A percentile compares a stretch with the other conserved stretches of the same genome.
These are phyloP conservation scores for Paracentrotus lividus DNA, from an alignment of 53 echinoderm and acorn worm species.

Conservation along the genomic window DNA sequence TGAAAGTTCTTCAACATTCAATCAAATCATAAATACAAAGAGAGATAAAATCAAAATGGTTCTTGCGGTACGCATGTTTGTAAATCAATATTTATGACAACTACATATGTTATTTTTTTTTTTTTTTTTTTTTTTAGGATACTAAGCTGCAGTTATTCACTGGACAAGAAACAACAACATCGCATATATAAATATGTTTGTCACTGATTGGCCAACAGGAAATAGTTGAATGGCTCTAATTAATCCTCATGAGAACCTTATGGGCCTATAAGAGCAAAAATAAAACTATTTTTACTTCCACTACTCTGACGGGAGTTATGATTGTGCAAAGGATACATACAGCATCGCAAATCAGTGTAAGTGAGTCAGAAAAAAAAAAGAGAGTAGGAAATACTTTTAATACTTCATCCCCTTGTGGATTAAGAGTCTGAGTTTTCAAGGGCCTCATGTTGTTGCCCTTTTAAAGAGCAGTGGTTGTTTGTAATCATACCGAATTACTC, in stretches of 20 bases:
- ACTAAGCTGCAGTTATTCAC: background rate
- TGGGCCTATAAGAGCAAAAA: background rate
- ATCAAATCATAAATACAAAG: background rate
- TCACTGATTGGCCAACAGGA: conserved; percentile 41
- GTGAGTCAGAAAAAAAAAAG: conserved; percentile 38
- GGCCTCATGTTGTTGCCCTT: conserved; percentile 25
- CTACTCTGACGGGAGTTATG: background rate
- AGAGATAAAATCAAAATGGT: too few relatives aligned
- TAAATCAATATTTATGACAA: background rate
- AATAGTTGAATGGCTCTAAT: conserved; percentile 13
- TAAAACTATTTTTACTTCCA: conserved; percentile 40
- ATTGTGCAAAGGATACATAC: background rate
- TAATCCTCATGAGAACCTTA: background rate
- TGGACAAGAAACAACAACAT: background rate
- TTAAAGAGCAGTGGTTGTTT: background rate
- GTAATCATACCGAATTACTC: background rate
- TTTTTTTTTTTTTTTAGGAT: background rate
- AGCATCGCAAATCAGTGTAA: conserved; percentile 6
- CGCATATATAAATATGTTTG: background rate
- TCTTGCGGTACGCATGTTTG: too few relatives aligned
- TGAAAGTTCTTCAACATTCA: background rate
- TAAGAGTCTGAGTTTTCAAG: conserved; percentile 12
- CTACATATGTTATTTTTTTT: background rate
- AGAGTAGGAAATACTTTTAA: conserved; percentile 29
- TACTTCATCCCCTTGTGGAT: conserved; percentile 19